phyloP scores from a whole-genome alignment of 2,888 invertebrate genomes.

The Entomobrya proxima region DNA sequence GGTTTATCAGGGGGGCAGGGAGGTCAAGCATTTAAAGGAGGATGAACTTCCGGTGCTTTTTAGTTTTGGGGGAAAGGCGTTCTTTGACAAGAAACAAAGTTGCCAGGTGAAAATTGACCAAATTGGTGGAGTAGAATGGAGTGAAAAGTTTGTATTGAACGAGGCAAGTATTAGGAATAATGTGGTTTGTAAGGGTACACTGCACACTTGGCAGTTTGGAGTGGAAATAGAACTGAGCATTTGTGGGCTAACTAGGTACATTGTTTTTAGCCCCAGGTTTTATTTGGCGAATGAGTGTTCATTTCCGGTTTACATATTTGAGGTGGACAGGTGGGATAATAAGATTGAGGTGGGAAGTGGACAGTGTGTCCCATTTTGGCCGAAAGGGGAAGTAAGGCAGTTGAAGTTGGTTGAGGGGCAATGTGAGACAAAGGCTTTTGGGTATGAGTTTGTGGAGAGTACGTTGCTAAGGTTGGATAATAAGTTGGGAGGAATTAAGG shows the following conservation, averaged over 20 bases:
- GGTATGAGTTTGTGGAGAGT: slow-evolving; percentile 90
- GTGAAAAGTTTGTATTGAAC: slow-evolving; percentile 97
- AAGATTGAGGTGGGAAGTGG: slow-evolving; percentile 81
- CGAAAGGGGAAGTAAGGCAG: slow-evolving; percentile 80
- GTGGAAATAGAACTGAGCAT: slow-evolving; percentile 93
- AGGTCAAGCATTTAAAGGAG: slow-evolving; percentile 87
- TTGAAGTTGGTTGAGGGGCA: too few species aligned
- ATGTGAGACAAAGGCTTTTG: slow-evolving; percentile 87
- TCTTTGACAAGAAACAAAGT: slow-evolving; percentile 96
- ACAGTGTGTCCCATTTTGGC: slow-evolving; percentile 91
- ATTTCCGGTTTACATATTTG: slow-evolving; percentile 86
- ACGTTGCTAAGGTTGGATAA: slow-evolving; percentile 88
- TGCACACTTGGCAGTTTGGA: slow-evolving; percentile 84
- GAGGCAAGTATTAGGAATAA: slow-evolving; percentile 98
- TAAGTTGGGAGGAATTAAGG: slow-evolving; percentile 80
- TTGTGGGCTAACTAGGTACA: slow-evolving; percentile 95
- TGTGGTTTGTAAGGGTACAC: slow-evolving; percentile 84
- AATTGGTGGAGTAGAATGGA: slow-evolving; percentile 88
- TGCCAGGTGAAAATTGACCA: slow-evolving; percentile 86
- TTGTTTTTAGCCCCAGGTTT: slow-evolving; percentile 96
- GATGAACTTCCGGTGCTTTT: slow-evolving; percentile 92
- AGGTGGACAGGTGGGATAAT: slow-evolving; percentile 87
- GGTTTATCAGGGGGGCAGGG: slow-evolving; percentile 92
- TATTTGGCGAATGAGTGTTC: slow-evolving; percentile 92
- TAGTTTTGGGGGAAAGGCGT: slow-evolving; percentile 93